Evolutionary conservation across 2,113 vertebrate genomes (phyloP).

Genomic region (Passerina amoena): DNA sequence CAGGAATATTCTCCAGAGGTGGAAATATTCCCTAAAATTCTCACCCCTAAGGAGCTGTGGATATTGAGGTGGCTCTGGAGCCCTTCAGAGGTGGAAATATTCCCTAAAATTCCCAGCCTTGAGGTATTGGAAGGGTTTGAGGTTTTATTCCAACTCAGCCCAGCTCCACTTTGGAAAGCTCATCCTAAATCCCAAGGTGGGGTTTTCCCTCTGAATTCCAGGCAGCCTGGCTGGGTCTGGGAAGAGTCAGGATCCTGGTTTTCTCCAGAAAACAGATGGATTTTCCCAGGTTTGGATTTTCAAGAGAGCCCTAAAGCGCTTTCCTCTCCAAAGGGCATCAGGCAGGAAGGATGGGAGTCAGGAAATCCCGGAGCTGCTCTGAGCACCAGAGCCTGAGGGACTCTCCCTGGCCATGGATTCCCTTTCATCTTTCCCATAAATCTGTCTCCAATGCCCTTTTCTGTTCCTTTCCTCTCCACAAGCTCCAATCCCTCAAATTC

Average conservation of each 20-base stretch:
- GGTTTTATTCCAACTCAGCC: not conserved
- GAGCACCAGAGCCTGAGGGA: not conserved
- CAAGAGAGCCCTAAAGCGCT: not conserved
- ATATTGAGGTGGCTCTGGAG: not conserved
- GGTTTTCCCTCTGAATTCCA: not conserved
- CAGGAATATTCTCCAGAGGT: not conserved
- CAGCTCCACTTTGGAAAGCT: not conserved
- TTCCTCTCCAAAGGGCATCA: not conserved
- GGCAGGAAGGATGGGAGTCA: not conserved
- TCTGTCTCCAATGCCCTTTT: not conserved
- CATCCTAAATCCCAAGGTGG: not conserved
- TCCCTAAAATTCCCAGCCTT: not conserved
- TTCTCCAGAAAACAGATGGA: not conserved
- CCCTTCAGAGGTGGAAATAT: not conserved
- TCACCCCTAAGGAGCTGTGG: rapidly evolving
- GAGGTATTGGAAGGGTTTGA: not conserved
- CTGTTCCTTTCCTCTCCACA: not conserved
- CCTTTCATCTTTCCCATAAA: not conserved
- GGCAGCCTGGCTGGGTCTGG: not conserved
- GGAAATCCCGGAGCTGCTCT: not conserved
- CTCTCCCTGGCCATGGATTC: not conserved
- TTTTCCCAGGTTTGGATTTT: not conserved
- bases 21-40: not conserved
- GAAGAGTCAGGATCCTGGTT: not conserved
- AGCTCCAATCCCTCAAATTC: not conserved